Evolutionary conservation across 2,888 invertebrate species (phyloP).

Genomic region (Apodemia hepburni): DNA sequence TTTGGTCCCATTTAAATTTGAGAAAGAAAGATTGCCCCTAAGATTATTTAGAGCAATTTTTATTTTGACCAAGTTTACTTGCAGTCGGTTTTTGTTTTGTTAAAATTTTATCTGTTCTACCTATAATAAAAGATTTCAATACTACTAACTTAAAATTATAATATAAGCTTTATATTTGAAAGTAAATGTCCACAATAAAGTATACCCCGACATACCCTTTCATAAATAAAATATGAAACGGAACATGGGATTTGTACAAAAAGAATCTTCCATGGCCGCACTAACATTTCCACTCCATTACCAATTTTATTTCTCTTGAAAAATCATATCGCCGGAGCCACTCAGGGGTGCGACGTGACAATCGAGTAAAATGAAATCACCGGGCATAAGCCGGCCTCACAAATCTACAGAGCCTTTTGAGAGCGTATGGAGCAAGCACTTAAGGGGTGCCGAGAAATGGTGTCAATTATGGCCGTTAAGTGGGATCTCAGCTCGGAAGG

Average conservation of each 20-base stretch:
- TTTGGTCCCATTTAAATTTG: too few species aligned
- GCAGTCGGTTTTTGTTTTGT: too few species aligned
- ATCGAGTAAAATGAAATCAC: conserved; percentile 73
- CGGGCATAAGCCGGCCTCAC: conserved; percentile 69
- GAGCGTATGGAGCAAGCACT: conserved; percentile 58
- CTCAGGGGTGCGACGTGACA: conserved; percentile 68
- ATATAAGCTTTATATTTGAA: neutral
- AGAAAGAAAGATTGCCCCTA: too few species aligned
- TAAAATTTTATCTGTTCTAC: too few species aligned
- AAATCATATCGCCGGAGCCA: conserved; percentile 66
- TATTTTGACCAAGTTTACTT: too few species aligned
- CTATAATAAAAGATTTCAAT: too few species aligned
- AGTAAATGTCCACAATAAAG: neutral
- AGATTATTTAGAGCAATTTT: too few species aligned
- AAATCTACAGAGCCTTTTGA: conserved; percentile 67
- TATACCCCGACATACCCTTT: neutral
- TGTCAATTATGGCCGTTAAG: conserved; percentile 77
- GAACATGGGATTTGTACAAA: conserved; percentile 32
- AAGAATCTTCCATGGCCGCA: conserved; percentile 40
- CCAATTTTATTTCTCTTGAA: conserved; percentile 71
- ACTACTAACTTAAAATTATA: too few species aligned
- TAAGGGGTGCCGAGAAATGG: conserved; percentile 65
- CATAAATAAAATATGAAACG: conserved; percentile 41
- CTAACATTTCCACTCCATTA: conserved; percentile 69
- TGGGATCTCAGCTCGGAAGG: conserved; percentile 40